These are phyloP conservation scores for Chloroceryle aenea DNA, from an alignment of 2,113 vertebrate genomes.

Conservation along the genomic window DNA sequence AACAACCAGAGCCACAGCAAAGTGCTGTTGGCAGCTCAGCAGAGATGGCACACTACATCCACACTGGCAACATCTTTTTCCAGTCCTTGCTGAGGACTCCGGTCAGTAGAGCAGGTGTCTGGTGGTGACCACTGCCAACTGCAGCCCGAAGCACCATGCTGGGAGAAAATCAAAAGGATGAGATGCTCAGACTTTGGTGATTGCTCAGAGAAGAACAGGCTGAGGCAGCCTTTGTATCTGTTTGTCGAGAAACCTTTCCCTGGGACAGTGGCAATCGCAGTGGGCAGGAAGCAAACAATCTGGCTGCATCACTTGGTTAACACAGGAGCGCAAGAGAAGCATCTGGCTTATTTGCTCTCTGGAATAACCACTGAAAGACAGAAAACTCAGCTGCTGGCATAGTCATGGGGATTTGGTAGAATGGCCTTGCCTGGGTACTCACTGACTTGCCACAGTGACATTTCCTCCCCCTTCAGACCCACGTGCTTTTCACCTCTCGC, in stretches of 20 bases:
- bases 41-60: not conserved
- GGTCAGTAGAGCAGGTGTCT: not conserved
- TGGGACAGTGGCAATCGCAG: not conserved
- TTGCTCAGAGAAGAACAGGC: not conserved
- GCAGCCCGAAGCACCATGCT: not conserved
- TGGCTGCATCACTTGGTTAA: rapidly evolving
- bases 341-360: not conserved
- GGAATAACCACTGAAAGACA: not conserved
- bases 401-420: rapidly evolving
- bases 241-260: not conserved
- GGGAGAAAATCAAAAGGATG: not conserved
- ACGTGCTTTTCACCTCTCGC: not conserved
- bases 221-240: not conserved
- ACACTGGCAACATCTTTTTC: rapidly evolving
- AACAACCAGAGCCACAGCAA: not conserved
- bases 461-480: not conserved
- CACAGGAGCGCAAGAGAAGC: not conserved
- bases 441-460: not conserved
- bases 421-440: not conserved
- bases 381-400: not conserved
- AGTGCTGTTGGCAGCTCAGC: not conserved
- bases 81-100: rapidly evolving
- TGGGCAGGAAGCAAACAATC: not conserved
- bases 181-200: not conserved
- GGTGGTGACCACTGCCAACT: rapidly evolving